Percentiles rank a stretch among this genome's conserved stretches.
Evolutionary conservation across 2,113 vertebrate species (phyloP).

Genomic region (Kryptolebias marmoratus): DNA sequence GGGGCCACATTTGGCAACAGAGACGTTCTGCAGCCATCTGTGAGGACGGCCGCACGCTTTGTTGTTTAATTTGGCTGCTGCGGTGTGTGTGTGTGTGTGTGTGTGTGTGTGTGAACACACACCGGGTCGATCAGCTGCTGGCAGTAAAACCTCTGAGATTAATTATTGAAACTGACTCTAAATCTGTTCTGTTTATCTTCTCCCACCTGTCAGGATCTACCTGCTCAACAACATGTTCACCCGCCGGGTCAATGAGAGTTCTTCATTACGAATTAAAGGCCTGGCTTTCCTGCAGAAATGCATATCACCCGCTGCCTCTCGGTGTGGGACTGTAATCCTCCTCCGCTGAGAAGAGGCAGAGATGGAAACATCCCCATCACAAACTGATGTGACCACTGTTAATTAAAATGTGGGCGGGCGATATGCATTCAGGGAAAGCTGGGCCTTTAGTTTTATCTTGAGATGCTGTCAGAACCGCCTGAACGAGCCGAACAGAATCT

Average conservation of each 20-base stretch:
- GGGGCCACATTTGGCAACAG: slow-evolving; percentile 44
- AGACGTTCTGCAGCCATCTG: slow-evolving; percentile 54
- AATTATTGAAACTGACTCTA: slow-evolving; percentile 9
- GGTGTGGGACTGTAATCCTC: too few relatives aligned
- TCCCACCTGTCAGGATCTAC: not conserved
- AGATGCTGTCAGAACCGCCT: not conserved
- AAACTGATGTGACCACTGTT: too few relatives aligned
- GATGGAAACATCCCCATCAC: too few relatives aligned
- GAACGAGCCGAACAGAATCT: not conserved
- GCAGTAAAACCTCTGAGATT: not conserved
- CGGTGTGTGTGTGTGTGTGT: slow-evolving; percentile 6
- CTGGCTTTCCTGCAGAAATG: too few relatives aligned
- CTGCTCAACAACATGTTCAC: not conserved
- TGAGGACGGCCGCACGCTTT: slow-evolving; percentile 10
- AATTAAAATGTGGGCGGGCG: too few relatives aligned
- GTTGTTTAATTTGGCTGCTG: slow-evolving; percentile 42
- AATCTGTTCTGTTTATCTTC: slow-evolving; percentile 6
- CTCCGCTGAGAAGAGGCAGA: too few relatives aligned
- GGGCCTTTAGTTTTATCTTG: too few relatives aligned
- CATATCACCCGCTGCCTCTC: too few relatives aligned
- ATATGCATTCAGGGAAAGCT: too few relatives aligned
- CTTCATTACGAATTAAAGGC: too few relatives aligned
- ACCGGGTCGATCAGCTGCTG: slow-evolving; percentile 4
- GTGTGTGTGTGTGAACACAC: slow-evolving; percentile 3
- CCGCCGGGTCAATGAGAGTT: too few relatives aligned